These are phyloP conservation scores for Petrosia ficiformis DNA, from an alignment of 37 sponge, comb jelly and placozoan species.

Conservation along the genomic window DNA sequence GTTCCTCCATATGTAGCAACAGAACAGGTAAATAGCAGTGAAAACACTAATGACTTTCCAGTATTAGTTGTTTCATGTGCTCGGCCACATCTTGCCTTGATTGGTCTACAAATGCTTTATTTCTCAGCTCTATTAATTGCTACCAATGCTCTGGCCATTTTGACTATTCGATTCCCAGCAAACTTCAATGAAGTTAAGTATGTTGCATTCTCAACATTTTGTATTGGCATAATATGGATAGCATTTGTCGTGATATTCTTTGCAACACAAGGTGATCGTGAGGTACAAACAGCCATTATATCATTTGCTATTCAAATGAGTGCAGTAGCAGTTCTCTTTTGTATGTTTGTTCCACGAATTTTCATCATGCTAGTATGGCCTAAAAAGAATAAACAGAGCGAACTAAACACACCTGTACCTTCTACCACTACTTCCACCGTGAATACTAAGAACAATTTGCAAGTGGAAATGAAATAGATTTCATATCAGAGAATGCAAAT, in stretches of 20 bases:
- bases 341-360: constrained; percentile 7
- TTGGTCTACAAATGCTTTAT: constrained; percentile 21
- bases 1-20: constrained; percentile 11
- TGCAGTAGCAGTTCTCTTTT: neutral
- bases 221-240: constrained; percentile 52
- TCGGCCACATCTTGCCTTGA: constrained; percentile 9
- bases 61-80: constrained; percentile 28
- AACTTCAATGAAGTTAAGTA: constrained; percentile 67
- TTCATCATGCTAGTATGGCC: constrained; percentile 10
- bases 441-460: too few relatives aligned
- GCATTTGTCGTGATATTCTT: constrained; percentile 36
- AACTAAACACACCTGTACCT: too few relatives aligned
- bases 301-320: neutral
- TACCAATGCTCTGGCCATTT: constrained; percentile 28
- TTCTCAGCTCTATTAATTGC: constrained; percentile 33
- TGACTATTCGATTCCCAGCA: constrained; percentile 46
- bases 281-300: constrained; percentile 15
- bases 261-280: constrained; percentile 7
- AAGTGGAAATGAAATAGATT: too few relatives aligned
- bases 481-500: too few relatives aligned
- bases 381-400: constrained; percentile 1
- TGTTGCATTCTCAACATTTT: constrained; percentile 35
- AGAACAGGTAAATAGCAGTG: neutral
- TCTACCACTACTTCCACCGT: too few relatives aligned
- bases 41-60: constrained; percentile 7